Percentiles rank a stretch among this genome's conserved stretches.
These are phyloP conservation scores for Orientallactaga bullata DNA, from an alignment of 2,113 vertebrate genomes.

Conservation along the genomic window DNA sequence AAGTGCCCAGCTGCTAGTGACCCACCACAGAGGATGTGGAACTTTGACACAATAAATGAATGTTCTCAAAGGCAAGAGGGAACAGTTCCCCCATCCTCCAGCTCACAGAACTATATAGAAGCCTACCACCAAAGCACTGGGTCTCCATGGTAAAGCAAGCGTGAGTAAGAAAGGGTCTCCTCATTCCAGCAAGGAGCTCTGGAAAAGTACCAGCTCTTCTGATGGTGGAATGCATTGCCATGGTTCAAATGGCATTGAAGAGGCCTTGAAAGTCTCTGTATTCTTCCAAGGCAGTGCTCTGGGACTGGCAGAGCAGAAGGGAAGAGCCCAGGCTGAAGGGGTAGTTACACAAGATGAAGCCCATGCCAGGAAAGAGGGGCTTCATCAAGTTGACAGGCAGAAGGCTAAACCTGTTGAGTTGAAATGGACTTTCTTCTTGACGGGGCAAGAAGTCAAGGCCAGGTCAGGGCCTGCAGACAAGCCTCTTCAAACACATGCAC, in stretches of 20 bases:
- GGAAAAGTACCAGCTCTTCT: slow-evolving; percentile 83
- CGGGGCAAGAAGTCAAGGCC: slow-evolving; percentile 90
- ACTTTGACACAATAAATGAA: slow-evolving; percentile 77
- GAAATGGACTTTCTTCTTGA: slow-evolving; percentile 97
- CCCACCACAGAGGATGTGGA: slow-evolving; percentile 63
- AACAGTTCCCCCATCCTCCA: slow-evolving; percentile 55
- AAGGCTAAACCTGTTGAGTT: slow-evolving; percentile 95
- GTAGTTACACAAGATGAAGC: slow-evolving; percentile 91
- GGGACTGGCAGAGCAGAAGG: slow-evolving; percentile 78
- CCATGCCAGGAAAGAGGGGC: slow-evolving; percentile 92
- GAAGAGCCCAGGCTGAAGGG: slow-evolving; percentile 83
- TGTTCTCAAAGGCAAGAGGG: slow-evolving; percentile 78
- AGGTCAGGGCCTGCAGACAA: slow-evolving; percentile 86
- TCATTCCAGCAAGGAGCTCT: slow-evolving; percentile 85
- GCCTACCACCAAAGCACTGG: slow-evolving; percentile 73
- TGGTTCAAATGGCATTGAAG: slow-evolving; percentile 76
- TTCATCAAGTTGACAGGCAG: slow-evolving; percentile 94
- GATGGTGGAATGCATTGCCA: slow-evolving; percentile 85
- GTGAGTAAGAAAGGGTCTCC: not conserved
- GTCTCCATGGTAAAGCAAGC: slow-evolving; percentile 16
- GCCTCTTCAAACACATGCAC: slow-evolving; percentile 93
- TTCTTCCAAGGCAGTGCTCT: slow-evolving; percentile 76
- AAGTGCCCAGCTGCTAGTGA: slow-evolving; percentile 67
- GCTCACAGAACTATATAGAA: slow-evolving; percentile 37
- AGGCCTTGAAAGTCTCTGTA: slow-evolving; percentile 74